Base-by-base conservation (phyloP, 2,797 vertebrate genomes). In the Acridotheres tristis region DNA sequence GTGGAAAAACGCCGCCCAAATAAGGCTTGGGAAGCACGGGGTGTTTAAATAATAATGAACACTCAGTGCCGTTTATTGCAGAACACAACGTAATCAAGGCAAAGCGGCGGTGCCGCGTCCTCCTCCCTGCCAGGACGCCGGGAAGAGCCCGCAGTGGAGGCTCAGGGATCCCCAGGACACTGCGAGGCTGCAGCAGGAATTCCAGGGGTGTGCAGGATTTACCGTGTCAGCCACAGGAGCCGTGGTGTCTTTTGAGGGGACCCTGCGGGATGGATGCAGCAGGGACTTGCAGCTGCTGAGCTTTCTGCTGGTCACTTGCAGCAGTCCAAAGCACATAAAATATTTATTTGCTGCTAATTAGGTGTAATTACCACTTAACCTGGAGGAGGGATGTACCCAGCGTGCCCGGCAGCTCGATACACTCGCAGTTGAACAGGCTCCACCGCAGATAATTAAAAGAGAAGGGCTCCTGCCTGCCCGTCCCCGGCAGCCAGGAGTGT, bases 21-120 rank as follows among this genome's bases (percentile, higher is more conserved):
- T 95, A 96, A 95, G 97, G 92, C 93, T 97, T 65, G 87, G 69
- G 97, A 97, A 95, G 95, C 96, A 92, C 42, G 36, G 95, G 92
- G 89, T 96, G 96, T 94, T 97, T 96, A 96, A 97, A 97, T 97
- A 97, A 97, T 95, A 96, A 97, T 91, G 96, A 96, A 95, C 85
- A 50, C 81, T 96, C 93, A 12, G 89, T 87, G 95, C 97, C 96
- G 93, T 61, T 96, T 91, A 92, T 94, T 82, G 75, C 89, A 42
- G 96, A 94, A 78, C 83, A 93, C 78, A 73, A 69, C 34, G 50
- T 26, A 87, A 54, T 58, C 57, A 69, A 92, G 65, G 89, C 94
- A 62, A 54, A 76, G 75, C 93, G 8, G 87, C 3, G n/a, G 54
- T 45, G 61, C 50, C 7, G 9, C 11, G 18, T 38, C 86, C 79